These are phyloP conservation scores for Artibeus jamaicensis DNA, from an alignment of 2,797 vertebrate genomes.

Conservation along the genomic window DNA sequence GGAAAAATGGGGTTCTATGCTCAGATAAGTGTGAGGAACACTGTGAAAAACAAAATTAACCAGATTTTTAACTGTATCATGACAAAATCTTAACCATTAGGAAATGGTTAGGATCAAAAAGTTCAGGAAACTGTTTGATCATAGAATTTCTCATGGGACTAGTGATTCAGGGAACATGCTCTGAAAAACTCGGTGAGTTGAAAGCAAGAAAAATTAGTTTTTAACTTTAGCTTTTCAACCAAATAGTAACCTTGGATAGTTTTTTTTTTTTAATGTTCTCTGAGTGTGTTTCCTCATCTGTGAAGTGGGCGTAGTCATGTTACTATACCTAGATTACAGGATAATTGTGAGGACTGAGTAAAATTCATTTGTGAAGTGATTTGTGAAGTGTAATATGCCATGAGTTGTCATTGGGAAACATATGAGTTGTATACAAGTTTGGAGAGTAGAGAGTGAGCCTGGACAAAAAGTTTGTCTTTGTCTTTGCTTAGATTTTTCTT, in stretches of 20 bases:
- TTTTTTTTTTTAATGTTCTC: background rate
- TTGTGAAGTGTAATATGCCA: background rate
- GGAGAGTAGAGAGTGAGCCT: background rate
- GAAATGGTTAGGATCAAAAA: no score
- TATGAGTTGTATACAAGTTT: background rate
- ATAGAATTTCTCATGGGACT: background rate
- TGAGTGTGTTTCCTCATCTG: background rate
- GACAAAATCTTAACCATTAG: background rate
- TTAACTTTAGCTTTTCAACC: background rate
- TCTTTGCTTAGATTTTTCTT: slow-evolving; percentile 15
- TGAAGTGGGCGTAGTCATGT: background rate
- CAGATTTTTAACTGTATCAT: slow-evolving; percentile 7
- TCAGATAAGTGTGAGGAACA: background rate
- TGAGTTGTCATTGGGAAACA: background rate
- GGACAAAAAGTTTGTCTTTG: background rate
- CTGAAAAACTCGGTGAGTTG: slow-evolving; percentile 10
- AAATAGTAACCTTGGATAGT: background rate
- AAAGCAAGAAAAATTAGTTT: slow-evolving; percentile 22
- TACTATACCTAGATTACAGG: background rate
- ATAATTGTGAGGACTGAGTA: background rate
- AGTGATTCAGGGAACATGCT: background rate
- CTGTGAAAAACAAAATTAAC: background rate
- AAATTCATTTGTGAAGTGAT: background rate
- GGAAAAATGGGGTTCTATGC: background rate
- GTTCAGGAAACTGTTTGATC: background rate